Base-by-base conservation (phyloP, 30 jellyfish, hydroid and myxozoan species). In the Aurelia aurita complex sp. Pacific region DNA sequence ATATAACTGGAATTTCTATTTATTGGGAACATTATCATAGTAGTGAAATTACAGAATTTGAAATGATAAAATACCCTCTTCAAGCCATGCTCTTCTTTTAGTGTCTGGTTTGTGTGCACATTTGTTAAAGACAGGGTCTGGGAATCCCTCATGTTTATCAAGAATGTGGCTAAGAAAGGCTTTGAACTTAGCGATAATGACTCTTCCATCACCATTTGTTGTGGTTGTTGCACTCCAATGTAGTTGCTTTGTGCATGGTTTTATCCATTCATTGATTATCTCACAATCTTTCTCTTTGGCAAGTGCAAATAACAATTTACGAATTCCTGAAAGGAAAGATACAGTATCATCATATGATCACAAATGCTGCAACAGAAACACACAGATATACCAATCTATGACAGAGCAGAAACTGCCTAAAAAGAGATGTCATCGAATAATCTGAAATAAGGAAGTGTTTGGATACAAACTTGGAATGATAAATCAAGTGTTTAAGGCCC, bases 151-250 rank as follows among this genome's bases (percentile, higher is more conserved):
- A 70, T 81, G 86, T 38, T 51, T 43, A 43, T 81, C 85, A 36
- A 67, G 42, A 51, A 81, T 61, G 42, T 81, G 90, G 72, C 46
- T 19, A 2, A 81, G 77, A 60, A 81, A 81, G 33, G 84, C 50
- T 52, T 67, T 55, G 75, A 81, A 81, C 52, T 67, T 81, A 3
- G 86, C 90, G 23, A 35, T 23, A 10, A 81, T 81, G 32, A 65
- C 50, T 61, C 42, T 17, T 19, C 90, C 86, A 81, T 81, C 60
- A 36, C 75, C 90, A 67, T 81, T 60, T 18, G 75, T 57, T 57
- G 90, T 81, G 69, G 84, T 35, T 18, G 86, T 70, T 18, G 90
- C 90, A 69, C 84, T 54, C 86, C 90, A 81, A 23, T 67, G 90
- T 55, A 81, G 51, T 6, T 81, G 90, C 19, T 69, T 81, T 53